Evolutionary conservation across 1,140 invertebrate genomes (phyloP), one percentile per base, ranked within the genome.

Genomic region (Calephelis nemesis): DNA sequence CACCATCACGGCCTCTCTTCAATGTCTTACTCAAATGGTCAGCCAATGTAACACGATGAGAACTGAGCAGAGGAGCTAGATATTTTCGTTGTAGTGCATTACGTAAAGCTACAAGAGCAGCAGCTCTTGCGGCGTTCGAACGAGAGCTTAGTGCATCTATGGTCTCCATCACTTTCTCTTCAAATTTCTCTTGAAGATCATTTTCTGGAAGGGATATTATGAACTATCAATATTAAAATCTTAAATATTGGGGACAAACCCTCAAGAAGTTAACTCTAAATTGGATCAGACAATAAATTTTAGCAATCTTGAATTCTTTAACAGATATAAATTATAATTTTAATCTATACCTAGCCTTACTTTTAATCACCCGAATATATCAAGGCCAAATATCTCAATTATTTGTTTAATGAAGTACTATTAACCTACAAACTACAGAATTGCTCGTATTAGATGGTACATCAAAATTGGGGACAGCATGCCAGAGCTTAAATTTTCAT

Each of bases 91-190:
- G 94, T 39, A 99, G 94, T 4, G 95, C 95, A 69, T 94, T 95
- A 12, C 94, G 94, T 2, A 98, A 93, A 1, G 94, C 91, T 64
- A 95, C 94, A 39, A 98, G 93, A 63, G 95, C 96, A 5, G 92
- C 92, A 4, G 95, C 94, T 65, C 98, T 94, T 7, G 95, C 95
- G 73, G 97, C 97, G 1, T 95, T 95, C 70, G 97, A 97, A 81
- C 98, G 97, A 72, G 98, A 95, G 4, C 94, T 95, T 7, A 98
- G 91, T 40, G 95, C 96, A 84, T 99, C 98, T 60, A 99, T 95
- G 0, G 95, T 94, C 79, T 98, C 96, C 30, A 94, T 94, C 13
- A 99, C 90, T 88, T 98, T 97, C 63, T 98, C 97, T 88, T 99
- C 98, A 78, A 98, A 96, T 50, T 95, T 94, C 82, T 98, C 97